phyloP scores from a whole-genome alignment of 2,888 invertebrate species.

The Homarus gammarus region DNA sequence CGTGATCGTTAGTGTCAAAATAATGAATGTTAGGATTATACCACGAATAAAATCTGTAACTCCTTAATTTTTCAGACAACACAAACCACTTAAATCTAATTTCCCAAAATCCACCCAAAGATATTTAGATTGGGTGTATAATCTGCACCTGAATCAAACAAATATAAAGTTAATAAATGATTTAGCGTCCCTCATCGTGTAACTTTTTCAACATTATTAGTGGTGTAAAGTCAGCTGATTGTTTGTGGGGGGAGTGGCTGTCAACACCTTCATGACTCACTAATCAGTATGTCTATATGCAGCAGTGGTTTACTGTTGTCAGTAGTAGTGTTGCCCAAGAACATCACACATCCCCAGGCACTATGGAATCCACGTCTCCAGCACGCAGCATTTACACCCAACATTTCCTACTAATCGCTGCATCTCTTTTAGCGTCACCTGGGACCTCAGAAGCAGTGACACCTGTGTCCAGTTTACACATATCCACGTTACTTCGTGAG shows the following conservation, averaged over 20 bases:
- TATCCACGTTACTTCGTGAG: not conserved
- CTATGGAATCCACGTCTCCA: slow-evolving; percentile 44
- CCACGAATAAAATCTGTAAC: no score
- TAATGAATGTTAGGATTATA: no score
- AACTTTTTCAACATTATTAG: no score
- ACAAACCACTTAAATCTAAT: no score
- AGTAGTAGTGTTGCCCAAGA: not conserved
- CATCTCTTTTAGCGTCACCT: slow-evolving; percentile 2
- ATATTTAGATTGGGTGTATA: no score
- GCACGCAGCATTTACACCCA: not conserved
- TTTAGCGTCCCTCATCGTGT: no score
- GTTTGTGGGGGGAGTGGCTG: not conserved
- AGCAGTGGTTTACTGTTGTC: not conserved
- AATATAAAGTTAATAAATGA: no score
- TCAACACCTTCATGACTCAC: not conserved
- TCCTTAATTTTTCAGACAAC: no score
- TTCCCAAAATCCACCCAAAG: no score
- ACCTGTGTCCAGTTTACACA: not conserved
- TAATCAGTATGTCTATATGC: slow-evolving; percentile 24
- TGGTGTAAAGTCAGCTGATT: slow-evolving; percentile 16
- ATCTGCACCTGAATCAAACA: no score
- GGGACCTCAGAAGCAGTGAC: not conserved
- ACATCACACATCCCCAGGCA: slow-evolving; percentile 1
- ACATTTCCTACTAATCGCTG: slow-evolving; percentile 3
- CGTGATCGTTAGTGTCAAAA: no score